These are phyloP conservation scores for Halisarca cf. caerulea DNA, from an alignment of 37 sponge, comb jelly and placozoan genomes.

Conservation along the genomic window DNA sequence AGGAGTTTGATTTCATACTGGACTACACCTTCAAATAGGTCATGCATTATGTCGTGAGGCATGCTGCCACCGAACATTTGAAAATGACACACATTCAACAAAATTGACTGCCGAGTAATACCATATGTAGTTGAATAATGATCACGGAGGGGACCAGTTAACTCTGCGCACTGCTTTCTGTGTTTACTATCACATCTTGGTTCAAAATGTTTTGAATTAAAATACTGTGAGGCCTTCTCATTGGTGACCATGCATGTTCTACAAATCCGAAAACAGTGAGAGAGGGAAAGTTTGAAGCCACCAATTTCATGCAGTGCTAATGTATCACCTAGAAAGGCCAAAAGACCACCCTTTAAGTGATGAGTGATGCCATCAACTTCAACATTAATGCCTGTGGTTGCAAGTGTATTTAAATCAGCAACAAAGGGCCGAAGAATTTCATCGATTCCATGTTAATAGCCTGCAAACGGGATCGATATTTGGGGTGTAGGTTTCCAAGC, in stretches of 20 bases:
- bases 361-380: background rate
- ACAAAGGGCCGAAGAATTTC: slow-evolving; percentile 34
- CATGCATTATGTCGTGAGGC: slow-evolving; percentile 51
- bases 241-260: slow-evolving; percentile 35
- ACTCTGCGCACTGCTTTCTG: background rate
- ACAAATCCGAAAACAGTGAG: slow-evolving; percentile 32
- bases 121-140: slow-evolving; percentile 35
- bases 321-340: slow-evolving; percentile 31
- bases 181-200: background rate
- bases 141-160: background rate
- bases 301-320: slow-evolving; percentile 29
- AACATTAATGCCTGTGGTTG: slow-evolving; percentile 14
- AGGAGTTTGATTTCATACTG: slow-evolving; percentile 21
- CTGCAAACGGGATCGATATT: slow-evolving; percentile 9
- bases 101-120: background rate
- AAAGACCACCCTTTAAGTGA: slow-evolving; percentile 24
- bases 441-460: slow-evolving; percentile 38
- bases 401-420: slow-evolving; percentile 24
- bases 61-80: slow-evolving; percentile 1
- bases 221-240: background rate
- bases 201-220: background rate
- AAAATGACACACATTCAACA: slow-evolving; percentile 2
- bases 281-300: slow-evolving; percentile 40
- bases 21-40: slow-evolving; percentile 40
- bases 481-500: slow-evolving; percentile 40